These are phyloP conservation scores for Ciconia boyciana DNA, from an alignment of 2,113 vertebrate genomes.

Conservation along the genomic window DNA sequence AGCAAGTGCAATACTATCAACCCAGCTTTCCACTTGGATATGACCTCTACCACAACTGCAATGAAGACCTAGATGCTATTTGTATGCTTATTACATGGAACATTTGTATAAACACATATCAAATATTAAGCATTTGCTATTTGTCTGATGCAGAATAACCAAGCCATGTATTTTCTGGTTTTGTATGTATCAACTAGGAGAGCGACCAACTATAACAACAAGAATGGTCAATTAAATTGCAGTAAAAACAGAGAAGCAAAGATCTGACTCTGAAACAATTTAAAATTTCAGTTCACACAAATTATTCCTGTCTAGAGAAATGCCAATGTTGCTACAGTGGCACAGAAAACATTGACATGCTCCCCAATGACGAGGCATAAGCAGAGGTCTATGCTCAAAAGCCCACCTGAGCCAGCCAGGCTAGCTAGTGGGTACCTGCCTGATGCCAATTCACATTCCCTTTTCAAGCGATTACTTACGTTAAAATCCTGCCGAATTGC, in stretches of 20 bases:
- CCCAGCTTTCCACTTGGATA: background rate
- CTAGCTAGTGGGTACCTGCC: background rate
- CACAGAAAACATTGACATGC: rapidly evolving
- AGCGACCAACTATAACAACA: rapidly evolving
- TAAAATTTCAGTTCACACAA: background rate
- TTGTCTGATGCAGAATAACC: background rate
- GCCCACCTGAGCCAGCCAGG: background rate
- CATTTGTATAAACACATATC: background rate
- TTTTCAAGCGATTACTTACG: background rate
- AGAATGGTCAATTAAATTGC: background rate
- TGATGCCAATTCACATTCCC: background rate
- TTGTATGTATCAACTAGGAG: background rate
- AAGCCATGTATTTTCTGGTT: background rate
- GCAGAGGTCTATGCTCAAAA: background rate
- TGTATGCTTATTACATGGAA: background rate
- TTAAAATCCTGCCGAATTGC: background rate
- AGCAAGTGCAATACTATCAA: background rate
- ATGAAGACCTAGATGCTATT: background rate
- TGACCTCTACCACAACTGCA: background rate
- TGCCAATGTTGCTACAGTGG: rapidly evolving
- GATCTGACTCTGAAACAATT: background rate
- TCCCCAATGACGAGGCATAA: rapidly evolving
- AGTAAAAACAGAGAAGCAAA: background rate
- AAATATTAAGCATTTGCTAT: background rate
- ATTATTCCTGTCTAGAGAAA: background rate